Base-by-base conservation (phyloP, 2,797 vertebrate species). In the Odontamblyopus lacepedii region DNA sequence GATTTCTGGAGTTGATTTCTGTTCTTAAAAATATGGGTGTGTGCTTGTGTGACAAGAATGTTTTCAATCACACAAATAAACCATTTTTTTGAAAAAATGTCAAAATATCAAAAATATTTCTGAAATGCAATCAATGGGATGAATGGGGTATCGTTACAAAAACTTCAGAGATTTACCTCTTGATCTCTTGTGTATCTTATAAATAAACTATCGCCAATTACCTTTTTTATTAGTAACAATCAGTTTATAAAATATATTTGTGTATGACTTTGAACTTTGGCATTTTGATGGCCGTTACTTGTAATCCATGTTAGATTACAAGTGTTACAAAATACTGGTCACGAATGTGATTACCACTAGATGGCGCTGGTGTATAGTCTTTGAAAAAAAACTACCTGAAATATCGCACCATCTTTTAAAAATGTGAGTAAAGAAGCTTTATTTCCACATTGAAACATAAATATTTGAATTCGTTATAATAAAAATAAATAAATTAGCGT, bases 11-110 rank as follows among this genome's bases (percentile, higher is more conserved):
- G 63, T 71, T 56, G 74, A 75, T 77, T 79, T 78, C 70, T 78
- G 82, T 89, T 88, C 89, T 77, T 91, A 85, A 83, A 23, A 90
- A 83, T 29, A 53, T 41, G 62, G 19, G 72, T 63, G 77, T 56
- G 77, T 61, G 73, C n/a, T 76, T 65, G 78, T 78, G 80, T 69
- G 84, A 76, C 35, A 67, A 70, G 77, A 83, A 81, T 80, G 82
- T 92, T 91, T 92, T 90, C 44, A 44, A 44, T 44, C 82, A 88
- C 79, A 74, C 77, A 76, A 91, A 87, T 92, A 92, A 92, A 91
- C 70, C 18, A 38, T 48, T 83, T 85, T 91, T 91, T 86, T 82
- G 87, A 81, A 85, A 86, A 78, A 51, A 71, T 27, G 13, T 48
- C 44, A 65, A 38, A 35, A 35, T 35, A 35, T 35, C 32, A 35